Conservation (phyloP, 2,888 invertebrate species). For the Endotricha flammealis region DNA sequence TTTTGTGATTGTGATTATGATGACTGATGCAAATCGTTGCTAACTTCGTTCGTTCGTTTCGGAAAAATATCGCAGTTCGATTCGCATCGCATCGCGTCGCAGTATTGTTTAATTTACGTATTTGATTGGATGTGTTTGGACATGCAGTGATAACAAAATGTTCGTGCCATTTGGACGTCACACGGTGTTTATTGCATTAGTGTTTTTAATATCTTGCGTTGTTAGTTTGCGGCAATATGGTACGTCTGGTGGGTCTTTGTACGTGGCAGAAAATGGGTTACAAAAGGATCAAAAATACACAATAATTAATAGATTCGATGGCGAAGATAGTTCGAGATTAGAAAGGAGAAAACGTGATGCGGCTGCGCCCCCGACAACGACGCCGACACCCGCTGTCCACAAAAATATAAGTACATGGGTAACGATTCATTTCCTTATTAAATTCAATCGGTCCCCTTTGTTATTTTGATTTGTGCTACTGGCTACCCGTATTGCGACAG, state of each 20-base stretch:
- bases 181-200: conserved; percentile 43
- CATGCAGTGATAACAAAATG: conserved; percentile 73
- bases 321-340: conserved; percentile 29
- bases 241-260: conserved; percentile 43
- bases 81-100: conserved; percentile 14
- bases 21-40: conserved; percentile 11
- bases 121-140: conserved; percentile 42
- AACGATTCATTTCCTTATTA: conserved; percentile 53
- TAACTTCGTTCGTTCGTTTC: conserved; percentile 15
- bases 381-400: conserved; percentile 42
- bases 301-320: conserved; percentile 47
- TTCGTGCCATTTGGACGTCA: conserved; percentile 53
- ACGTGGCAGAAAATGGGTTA: conserved; percentile 48
- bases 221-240: conserved; percentile 48
- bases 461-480: conserved; percentile 32
- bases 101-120: conserved; percentile 43
- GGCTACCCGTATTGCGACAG: conserved; percentile 21
- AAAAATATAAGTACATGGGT: conserved; percentile 74
- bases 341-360: conserved; percentile 64
- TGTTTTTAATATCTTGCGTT: conserved; percentile 47
- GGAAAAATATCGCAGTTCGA: not conserved
- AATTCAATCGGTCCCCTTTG: conserved; percentile 40
- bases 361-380: conserved; percentile 37
- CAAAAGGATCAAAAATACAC: conserved; percentile 37
- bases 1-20: too few species aligned